Evolutionary conservation across 2,888 invertebrate genomes (phyloP), one percentile per base, ranked within the genome.

Genomic region (Panzeria rudis): DNA sequence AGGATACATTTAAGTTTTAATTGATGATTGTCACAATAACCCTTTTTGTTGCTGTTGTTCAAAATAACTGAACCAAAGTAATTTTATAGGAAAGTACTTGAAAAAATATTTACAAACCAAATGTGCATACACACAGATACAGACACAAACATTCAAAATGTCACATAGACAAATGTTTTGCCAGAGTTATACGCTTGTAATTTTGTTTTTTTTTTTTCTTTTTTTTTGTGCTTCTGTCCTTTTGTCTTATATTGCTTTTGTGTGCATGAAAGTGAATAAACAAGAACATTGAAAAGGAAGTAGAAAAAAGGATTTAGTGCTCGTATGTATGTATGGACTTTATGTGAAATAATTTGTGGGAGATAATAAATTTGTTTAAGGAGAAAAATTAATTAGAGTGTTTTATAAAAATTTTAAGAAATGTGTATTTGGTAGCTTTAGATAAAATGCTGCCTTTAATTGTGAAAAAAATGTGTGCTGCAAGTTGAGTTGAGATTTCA

Each of bases 21-120:
- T 85, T 85, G 77, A 78, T 77, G 77, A 73, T 78, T 77, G 84
- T 69, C 76, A 80, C 80, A 84, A 66, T 77, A 76, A 84, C 79
- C 71, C 76, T 54, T 64, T 77, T 59, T 13, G 29, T 84, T 52
- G 20, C 23, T 32, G 15, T 56, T 35, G 35, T 81, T 52, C 23
- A 75, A 75, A 75, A 68, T 41, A 68, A 75, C 68, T 68, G 81
- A 81, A 68, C 29, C 66, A 41, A 32, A 61, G 68, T 61, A 52
- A 75, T 72, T 75, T 81, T 68, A 68, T 52, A n/a, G 69, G 23
- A 73, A 81, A 68, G 61, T 75, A 69, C 52, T 75, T 81, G 50
- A 32, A 44, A 69, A 75, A 76, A 82, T 62, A 54, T 76, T 69
- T 80, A 47, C 56, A 78, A 69, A 68, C 15, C 56, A 59, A 68